A percentile compares a stretch with the other conserved stretches of the same genome.
phyloP scores from a whole-genome alignment of 2,888 invertebrate species.

The Phengaris alcon region DNA sequence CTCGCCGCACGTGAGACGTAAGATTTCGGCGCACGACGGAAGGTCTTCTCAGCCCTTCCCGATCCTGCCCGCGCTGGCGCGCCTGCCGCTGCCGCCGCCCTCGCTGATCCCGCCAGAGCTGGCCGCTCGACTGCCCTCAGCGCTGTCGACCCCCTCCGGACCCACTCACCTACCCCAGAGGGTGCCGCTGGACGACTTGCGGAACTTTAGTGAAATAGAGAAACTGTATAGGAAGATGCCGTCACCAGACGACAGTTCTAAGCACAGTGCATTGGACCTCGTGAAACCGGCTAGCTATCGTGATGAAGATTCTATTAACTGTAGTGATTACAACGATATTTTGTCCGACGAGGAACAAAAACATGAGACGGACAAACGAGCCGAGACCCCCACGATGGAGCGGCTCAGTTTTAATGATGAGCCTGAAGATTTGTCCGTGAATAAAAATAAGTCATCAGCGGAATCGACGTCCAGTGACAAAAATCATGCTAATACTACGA shows the following conservation, averaged over 20 bases:
- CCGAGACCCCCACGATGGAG: conserved; percentile 52
- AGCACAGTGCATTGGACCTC: conserved; percentile 58
- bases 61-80: conserved; percentile 83
- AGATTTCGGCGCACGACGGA: conserved; percentile 96
- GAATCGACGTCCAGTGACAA: conserved; percentile 51
- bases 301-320: conserved; percentile 63
- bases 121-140: conserved; percentile 63
- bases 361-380: conserved; percentile 49
- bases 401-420: conserved; percentile 76
- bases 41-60: conserved; percentile 90
- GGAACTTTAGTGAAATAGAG: conserved; percentile 77
- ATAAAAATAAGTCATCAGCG: conserved; percentile 77
- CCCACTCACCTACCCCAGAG: conserved; percentile 76
- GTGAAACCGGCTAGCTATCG: conserved; percentile 52
- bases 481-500: conserved; percentile 57
- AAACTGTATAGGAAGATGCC: conserved; percentile 75
- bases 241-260: conserved; percentile 56
- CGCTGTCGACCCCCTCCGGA: conserved; percentile 52
- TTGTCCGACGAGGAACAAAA: conserved; percentile 62
- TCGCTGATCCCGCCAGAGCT: conserved; percentile 82
- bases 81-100: conserved; percentile 85
- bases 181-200: conserved; percentile 70
- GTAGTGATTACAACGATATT: conserved; percentile 65
- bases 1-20: conserved; percentile 94
- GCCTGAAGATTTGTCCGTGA: conserved; percentile 84